Evolutionary conservation across 2,888 invertebrate species (phyloP), one percentile per base, ranked within the genome.

Genomic region (Pterobdella sp.): DNA sequence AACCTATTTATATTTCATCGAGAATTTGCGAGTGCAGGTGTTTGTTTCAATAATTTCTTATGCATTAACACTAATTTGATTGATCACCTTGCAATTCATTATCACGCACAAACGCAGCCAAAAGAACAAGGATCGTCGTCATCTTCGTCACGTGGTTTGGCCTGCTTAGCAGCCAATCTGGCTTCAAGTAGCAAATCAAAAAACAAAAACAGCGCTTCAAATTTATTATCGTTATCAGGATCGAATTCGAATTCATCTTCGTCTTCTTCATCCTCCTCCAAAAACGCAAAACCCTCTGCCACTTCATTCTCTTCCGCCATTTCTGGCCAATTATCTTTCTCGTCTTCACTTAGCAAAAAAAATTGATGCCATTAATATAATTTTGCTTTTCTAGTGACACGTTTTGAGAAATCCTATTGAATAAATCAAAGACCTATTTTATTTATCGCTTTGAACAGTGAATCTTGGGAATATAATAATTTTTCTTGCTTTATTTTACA

Each of bases 191-290:
- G 18, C 26, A 56, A 56, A 22, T 26, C 18, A 22, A 56, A 22
- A 18, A 56, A 56, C n/a, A 56, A 26, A 22, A 56, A 56, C 4
- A 4, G n/a, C 4, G 3, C 10, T 3, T 18, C 7, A 18, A 42
- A 14, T 7, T 56, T 26, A 56, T 14, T 26, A 56, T 26, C 26
- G 3, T 22, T 56, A 18, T n/a, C n/a, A 18, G 18, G n/a, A 56
- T 56, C 60, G 26, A 26, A 22, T 18, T 56, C 60, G 7, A 26
- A 22, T 3, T 26, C 4, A 22, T 56, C 60, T 14, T 56, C 60
- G 3, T 56, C 60, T n/a, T 56, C 60, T n/a, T 56, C 60, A 4
- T 56, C 60, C 26, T 56, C 60, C 60, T 56, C 26, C 60, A 56
- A 56, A n/a, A 56, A 3, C 60, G 26, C 60, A 22, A 56, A 56